Evolutionary conservation across 2,888 invertebrate species (phyloP).

Genomic region (Synanthedon andrenaeformis): DNA sequence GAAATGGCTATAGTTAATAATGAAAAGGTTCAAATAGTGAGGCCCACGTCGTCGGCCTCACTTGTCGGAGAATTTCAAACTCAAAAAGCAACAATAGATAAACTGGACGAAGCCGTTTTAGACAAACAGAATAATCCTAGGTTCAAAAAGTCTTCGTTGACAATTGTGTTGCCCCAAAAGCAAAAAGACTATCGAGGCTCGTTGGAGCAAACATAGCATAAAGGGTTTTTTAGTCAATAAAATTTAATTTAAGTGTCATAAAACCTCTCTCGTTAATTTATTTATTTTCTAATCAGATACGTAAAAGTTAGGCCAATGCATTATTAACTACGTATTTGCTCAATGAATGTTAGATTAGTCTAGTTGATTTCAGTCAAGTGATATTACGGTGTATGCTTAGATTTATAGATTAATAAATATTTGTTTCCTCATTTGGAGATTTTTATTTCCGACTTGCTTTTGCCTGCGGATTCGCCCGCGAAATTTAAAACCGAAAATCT

Average conservation of each 20-base stretch:
- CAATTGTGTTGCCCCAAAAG: slow-evolving; percentile 25
- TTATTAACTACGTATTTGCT: slow-evolving; percentile 37
- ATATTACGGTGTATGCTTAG: slow-evolving; percentile 69
- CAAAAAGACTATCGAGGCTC: slow-evolving; percentile 13
- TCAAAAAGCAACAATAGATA: slow-evolving; percentile 38
- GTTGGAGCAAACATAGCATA: slow-evolving; percentile 32
- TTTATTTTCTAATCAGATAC: slow-evolving; percentile 26
- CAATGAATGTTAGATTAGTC: slow-evolving; percentile 27
- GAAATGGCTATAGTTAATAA: slow-evolving; percentile 48
- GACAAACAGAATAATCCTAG: slow-evolving; percentile 24
- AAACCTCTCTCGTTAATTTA: slow-evolving; percentile 37
- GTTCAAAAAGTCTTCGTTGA: slow-evolving; percentile 25
- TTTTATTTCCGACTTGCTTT: not conserved
- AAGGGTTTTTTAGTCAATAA: slow-evolving; percentile 45
- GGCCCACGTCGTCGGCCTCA: slow-evolving; percentile 39
- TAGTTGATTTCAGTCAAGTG: slow-evolving; percentile 60
- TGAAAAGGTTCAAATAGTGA: slow-evolving; percentile 50
- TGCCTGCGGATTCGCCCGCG: too few species aligned
- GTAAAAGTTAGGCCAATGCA: slow-evolving; percentile 11
- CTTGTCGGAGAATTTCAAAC: slow-evolving; percentile 40
- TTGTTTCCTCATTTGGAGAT: slow-evolving; percentile 33
- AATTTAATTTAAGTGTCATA: slow-evolving; percentile 53
- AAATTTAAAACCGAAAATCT: too few species aligned
- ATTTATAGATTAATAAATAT: slow-evolving; percentile 42
- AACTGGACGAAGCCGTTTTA: slow-evolving; percentile 52